These are phyloP conservation scores for Scortum barcoo DNA, from an alignment of 2,113 vertebrate genomes.

Conservation along the genomic window DNA sequence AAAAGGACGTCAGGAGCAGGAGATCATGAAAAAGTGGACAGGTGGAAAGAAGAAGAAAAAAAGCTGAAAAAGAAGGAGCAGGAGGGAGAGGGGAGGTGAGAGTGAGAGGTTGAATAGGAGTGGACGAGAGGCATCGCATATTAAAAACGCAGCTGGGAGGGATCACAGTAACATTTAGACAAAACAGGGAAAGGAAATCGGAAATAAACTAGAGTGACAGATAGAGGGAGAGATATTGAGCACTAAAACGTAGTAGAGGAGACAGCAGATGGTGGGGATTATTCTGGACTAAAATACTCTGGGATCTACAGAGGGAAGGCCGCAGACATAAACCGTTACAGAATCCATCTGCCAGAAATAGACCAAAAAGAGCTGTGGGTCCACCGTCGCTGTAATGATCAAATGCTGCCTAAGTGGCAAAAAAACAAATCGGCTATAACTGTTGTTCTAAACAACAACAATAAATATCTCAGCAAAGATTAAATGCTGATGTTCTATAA, in stretches of 20 bases:
- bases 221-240: constrained; percentile 62
- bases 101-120: neutral
- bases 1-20: constrained; percentile 16
- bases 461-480: neutral
- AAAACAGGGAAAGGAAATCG: constrained; percentile 33
- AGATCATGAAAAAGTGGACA: constrained; percentile 38
- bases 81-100: constrained; percentile 12
- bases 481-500: constrained; percentile 1
- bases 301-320: constrained; percentile 82
- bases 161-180: constrained; percentile 28
- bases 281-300: constrained; percentile 84
- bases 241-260: constrained; percentile 73
- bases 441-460: constrained; percentile 18
- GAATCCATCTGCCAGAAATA: constrained; percentile 83
- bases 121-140: neutral
- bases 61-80: constrained; percentile 25
- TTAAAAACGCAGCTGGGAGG: constrained; percentile 1
- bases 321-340: constrained; percentile 77
- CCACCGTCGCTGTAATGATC: constrained; percentile 38
- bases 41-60: constrained; percentile 15
- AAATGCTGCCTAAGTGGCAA: constrained; percentile 44
- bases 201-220: constrained; percentile 45
- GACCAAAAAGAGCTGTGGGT: constrained; percentile 65
- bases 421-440: neutral
- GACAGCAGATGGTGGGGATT: constrained; percentile 87